Conservation (phyloP, 2,797 vertebrate genomes). For the Gymnodraco acuticeps region DNA sequence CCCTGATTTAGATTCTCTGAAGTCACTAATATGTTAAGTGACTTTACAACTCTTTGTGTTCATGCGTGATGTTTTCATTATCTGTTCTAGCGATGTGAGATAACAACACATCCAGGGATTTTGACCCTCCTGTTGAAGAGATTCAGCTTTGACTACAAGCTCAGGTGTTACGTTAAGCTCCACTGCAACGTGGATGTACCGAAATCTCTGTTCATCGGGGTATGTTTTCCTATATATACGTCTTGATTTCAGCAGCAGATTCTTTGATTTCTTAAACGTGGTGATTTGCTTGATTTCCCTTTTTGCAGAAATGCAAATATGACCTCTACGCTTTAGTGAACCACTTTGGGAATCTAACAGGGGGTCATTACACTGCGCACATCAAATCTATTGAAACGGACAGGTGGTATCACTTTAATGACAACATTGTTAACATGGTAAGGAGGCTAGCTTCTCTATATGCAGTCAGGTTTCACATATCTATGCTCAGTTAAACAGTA, state of each 20-base stretch:
- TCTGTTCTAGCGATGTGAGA: constrained; percentile 64
- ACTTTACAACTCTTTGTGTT: not conserved
- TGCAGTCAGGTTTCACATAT: not conserved
- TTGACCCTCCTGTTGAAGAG: constrained; percentile 83
- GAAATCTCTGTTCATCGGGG: constrained; percentile 44
- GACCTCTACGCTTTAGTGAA: constrained; percentile 78
- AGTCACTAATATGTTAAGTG: fast-evolving
- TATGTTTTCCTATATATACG: not conserved
- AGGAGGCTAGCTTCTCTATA: not conserved
- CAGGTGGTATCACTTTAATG: constrained; percentile 80
- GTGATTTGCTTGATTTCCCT: not conserved
- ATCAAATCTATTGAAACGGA: constrained; percentile 76
- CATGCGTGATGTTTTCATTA: not conserved
- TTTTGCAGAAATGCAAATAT: constrained; percentile 61
- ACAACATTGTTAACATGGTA: constrained; percentile 67
- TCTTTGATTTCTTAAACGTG: fast-evolving
- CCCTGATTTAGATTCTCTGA: not conserved
- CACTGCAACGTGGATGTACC: constrained; percentile 66
- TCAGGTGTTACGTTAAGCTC: constrained; percentile 71
- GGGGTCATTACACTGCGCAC: constrained; percentile 78
- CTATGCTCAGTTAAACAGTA: not conserved
- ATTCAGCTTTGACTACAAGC: constrained; percentile 74
- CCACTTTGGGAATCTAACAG: constrained; percentile 71
- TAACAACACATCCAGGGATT: constrained; percentile 66
- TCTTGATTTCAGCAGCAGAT: not conserved